Evolutionary conservation across 2,888 invertebrate species (phyloP).

Genomic region (Oscheius onirici): DNA sequence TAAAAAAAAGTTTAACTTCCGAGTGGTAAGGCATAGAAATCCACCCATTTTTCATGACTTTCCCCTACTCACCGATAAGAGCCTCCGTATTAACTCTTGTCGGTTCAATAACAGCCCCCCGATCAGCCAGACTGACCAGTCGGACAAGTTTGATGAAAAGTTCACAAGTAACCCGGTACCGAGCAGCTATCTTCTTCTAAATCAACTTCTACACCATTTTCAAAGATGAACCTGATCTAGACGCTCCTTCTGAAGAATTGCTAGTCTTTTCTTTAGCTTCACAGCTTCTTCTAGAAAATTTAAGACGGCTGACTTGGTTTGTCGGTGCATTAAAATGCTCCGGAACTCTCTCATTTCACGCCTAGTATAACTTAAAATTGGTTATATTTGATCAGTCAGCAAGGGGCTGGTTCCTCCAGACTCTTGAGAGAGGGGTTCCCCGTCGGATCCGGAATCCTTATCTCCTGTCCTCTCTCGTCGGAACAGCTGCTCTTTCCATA

Average conservation of each 20-base stretch:
- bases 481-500: too few species aligned
- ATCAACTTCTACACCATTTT: not conserved
- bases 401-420: too few species aligned
- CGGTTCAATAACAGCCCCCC: slow-evolving; percentile 15
- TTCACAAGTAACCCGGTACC: not conserved
- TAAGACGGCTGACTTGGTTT: slow-evolving; percentile 8
- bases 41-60: too few species aligned
- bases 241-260: not conserved
- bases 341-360: too few species aligned
- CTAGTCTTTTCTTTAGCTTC: not conserved
- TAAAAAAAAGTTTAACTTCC: too few species aligned
- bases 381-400: too few species aligned
- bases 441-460: too few species aligned
- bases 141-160: slow-evolving; percentile 3
- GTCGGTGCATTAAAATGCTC: slow-evolving; percentile 3
- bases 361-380: too few species aligned
- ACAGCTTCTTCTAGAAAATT: slow-evolving; percentile 5
- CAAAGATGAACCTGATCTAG: not conserved
- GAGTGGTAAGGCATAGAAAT: too few species aligned
- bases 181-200: not conserved
- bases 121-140: not conserved
- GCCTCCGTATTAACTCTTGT: slow-evolving; percentile 7
- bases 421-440: too few species aligned
- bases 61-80: not conserved
- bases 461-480: too few species aligned